Base-by-base conservation (phyloP, 2,113 vertebrate species). In the Morone saxatilis region DNA sequence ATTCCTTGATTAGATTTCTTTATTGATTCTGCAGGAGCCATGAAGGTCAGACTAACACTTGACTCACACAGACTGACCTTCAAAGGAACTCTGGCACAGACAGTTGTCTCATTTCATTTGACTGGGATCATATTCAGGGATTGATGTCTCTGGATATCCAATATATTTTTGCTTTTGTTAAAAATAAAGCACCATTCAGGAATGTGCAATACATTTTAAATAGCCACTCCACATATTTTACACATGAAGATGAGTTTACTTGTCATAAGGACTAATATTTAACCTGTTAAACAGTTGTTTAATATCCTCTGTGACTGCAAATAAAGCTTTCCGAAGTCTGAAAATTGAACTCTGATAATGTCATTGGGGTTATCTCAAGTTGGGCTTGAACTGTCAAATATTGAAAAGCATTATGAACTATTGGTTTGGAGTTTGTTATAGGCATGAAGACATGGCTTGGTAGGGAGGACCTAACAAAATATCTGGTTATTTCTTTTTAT, bases 11-110 rank as follows among this genome's bases (percentile, higher is more conserved):
- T 92, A 79, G 77, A 92, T 93, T 93, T 83, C 53, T 85, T 67
- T 87, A 93, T 94, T 84, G 90, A 92, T 94, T 81, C 31, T 45
- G 67, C 25, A 1, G 71, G 56, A 75, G 75, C 80, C 54, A 66
- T 88, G 81, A 93, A 93, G 90, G 92, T 92, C 90, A 90, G 76
- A 80, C 81, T 10, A 51, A 90, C 78, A 67, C 85, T 89, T 82
- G 86, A 85, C 85, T 88, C 84, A 17, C 17, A 66, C 43, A 69
- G 57, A 13, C 75, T 82, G 86, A 93, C 78, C 87, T 94, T 94
- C 90, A 87, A 51, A 71, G 75, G 60, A 89, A 85, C 80, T 90
- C 71, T 41, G 59, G 31, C 70, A 57, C 81, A 74, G 78, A 85
- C 57, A 74, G 50, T 86, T 68, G 84, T 81, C 67, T 89, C 70